A percentile compares a stretch with the other conserved stretches of the same genome.
Conservation (phyloP, 2,888 invertebrate species). For the Mimachlamys varia region DNA sequence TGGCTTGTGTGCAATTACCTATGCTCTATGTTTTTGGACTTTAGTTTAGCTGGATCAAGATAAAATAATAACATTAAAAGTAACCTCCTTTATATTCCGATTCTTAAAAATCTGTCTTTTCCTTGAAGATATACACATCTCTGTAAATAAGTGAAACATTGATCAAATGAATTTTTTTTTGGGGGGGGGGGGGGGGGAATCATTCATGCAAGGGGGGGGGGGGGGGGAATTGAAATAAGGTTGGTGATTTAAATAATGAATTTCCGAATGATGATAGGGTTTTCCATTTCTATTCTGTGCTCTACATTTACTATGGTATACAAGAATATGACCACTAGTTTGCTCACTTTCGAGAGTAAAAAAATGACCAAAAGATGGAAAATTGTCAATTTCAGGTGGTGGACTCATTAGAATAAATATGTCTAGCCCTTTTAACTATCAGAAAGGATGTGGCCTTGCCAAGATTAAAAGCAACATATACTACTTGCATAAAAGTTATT, state of each 20-base stretch:
- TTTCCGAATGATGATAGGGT: background rate
- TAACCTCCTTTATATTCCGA: background rate
- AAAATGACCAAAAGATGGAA: background rate
- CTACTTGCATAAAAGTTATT: background rate
- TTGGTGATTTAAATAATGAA: background rate
- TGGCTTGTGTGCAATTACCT: background rate
- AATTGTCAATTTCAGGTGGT: background rate
- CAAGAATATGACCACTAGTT: no score
- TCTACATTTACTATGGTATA: no score
- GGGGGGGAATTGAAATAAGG: no score
- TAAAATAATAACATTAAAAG: background rate
- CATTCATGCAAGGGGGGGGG: no score
- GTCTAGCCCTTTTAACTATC: background rate
- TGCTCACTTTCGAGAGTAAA: background rate
- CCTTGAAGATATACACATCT: background rate
- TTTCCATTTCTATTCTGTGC: background rate
- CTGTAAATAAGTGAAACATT: background rate
- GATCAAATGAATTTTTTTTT: background rate
- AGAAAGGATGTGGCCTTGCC: background rate
- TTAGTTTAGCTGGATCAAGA: background rate
- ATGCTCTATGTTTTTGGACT: constrained; percentile 20
- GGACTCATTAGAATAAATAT: background rate
- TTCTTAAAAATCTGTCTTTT: background rate
- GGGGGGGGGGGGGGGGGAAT: no score
- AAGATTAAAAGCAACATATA: background rate